Conservation (phyloP, 2,888 invertebrate genomes). For the Thelaira solivaga region DNA sequence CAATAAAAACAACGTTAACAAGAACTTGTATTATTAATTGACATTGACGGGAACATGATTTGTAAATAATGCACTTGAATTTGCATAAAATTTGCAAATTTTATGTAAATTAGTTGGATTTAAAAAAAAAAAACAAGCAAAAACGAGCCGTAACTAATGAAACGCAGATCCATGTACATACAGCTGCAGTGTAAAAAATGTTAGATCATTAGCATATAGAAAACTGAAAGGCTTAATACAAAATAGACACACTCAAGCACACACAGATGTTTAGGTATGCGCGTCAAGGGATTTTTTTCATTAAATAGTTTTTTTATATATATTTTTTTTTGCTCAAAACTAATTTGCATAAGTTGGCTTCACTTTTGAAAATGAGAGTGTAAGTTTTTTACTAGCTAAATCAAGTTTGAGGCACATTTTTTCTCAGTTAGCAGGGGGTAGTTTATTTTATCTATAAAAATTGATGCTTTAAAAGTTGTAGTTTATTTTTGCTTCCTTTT, state of each 20-base stretch:
- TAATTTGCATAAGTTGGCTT: conserved; percentile 54
- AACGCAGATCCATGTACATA: neutral
- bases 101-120: conserved; percentile 59
- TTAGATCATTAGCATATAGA: conserved; percentile 9
- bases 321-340: conserved; percentile 27
- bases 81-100: conserved; percentile 69
- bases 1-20: conserved; percentile 52
- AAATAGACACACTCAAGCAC: conserved; percentile 9
- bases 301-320: no score
- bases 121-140: no score
- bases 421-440: conserved; percentile 26
- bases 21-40: conserved; percentile 67
- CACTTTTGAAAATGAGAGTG: conserved; percentile 26
- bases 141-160: conserved; percentile 14
- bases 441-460: conserved; percentile 36
- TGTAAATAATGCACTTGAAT: conserved; percentile 75
- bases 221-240: conserved; percentile 13
- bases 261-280: no score
- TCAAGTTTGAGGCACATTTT: neutral
- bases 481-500: no score
- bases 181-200: conserved; percentile 51
- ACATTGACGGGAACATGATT: conserved; percentile 73
- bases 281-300: conserved; percentile 34
- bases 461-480: no score
- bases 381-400: neutral